These are phyloP conservation scores for Promerops cafer DNA, from an alignment of 2,113 vertebrate species.

Conservation along the genomic window DNA sequence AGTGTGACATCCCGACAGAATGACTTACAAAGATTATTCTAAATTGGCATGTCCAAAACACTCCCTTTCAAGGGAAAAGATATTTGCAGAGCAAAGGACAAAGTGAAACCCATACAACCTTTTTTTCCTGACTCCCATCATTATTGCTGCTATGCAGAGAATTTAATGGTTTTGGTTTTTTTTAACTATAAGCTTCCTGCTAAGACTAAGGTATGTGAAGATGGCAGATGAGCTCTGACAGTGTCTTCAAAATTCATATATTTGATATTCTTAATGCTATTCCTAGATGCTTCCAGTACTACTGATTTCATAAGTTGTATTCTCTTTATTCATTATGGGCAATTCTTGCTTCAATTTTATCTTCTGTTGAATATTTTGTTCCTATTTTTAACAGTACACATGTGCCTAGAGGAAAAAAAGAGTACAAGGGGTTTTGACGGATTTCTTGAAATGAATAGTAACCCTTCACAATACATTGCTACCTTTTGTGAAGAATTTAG, in stretches of 20 bases:
- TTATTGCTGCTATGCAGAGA: not conserved
- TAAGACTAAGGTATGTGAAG: not conserved
- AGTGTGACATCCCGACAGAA: not conserved
- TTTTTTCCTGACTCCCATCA: not conserved
- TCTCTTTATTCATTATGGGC: not conserved
- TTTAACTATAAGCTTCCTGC: not conserved
- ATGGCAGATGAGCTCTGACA: not conserved
- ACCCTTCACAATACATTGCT: not conserved
- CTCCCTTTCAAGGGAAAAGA: not conserved
- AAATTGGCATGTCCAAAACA: not conserved
- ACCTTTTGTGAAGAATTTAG: not conserved
- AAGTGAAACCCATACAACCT: not conserved
- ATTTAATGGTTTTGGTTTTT: not conserved
- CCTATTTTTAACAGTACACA: not conserved
- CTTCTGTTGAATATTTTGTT: not conserved
- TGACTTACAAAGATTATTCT: not conserved
- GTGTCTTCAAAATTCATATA: not conserved
- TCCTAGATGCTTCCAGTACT: not conserved
- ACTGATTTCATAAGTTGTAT: not conserved
- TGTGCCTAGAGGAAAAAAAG: not conserved
- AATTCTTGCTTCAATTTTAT: not conserved
- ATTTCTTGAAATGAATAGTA: not conserved
- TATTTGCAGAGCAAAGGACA: not conserved
- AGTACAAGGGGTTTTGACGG: not conserved
- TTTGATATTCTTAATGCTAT: not conserved